phyloP scores from a whole-genome alignment of 2,113 vertebrate species.

The Setophaga coronata region DNA sequence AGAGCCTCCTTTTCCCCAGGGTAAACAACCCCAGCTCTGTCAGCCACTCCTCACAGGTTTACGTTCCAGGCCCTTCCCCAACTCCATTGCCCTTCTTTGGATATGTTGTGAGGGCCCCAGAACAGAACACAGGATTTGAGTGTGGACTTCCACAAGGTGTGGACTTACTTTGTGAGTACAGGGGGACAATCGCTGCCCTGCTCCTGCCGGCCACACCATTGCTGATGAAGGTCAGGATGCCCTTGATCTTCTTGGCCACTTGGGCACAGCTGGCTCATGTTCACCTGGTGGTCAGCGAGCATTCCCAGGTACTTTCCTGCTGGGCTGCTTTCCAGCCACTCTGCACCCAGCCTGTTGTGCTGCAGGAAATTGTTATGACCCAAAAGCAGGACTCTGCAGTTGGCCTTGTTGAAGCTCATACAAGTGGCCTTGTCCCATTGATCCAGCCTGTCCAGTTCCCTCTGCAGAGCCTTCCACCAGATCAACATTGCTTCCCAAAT shows the following conservation, averaged over 20 bases:
- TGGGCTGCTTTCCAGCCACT: neutral
- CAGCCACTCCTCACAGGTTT: neutral
- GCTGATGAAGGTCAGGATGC: neutral
- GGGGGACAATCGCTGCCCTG: fast-evolving
- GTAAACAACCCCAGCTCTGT: neutral
- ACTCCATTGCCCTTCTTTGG: fast-evolving
- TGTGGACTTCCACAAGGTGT: no score
- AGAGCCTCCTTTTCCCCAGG: neutral
- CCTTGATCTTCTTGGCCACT: neutral
- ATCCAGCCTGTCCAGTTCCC: neutral
- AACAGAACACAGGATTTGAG: neutral
- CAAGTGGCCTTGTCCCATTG: no score
- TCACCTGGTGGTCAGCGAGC: fast-evolving
- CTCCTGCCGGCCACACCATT: neutral
- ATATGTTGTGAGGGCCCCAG: neutral
- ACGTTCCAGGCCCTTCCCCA: neutral
- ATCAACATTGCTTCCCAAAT: neutral
- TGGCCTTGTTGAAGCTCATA: neutral
- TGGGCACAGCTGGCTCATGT: fast-evolving
- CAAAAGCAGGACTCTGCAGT: fast-evolving
- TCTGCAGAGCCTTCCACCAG: neutral
- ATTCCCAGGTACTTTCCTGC: neutral
- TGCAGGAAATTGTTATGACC: neutral
- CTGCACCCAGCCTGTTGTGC: neutral
- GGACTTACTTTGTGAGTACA: no score